Percentiles rank a stretch among this genome's conserved stretches.
These are phyloP conservation scores for Hedychridium roseum DNA, from an alignment of 2,888 invertebrate species.

Conservation along the genomic window DNA sequence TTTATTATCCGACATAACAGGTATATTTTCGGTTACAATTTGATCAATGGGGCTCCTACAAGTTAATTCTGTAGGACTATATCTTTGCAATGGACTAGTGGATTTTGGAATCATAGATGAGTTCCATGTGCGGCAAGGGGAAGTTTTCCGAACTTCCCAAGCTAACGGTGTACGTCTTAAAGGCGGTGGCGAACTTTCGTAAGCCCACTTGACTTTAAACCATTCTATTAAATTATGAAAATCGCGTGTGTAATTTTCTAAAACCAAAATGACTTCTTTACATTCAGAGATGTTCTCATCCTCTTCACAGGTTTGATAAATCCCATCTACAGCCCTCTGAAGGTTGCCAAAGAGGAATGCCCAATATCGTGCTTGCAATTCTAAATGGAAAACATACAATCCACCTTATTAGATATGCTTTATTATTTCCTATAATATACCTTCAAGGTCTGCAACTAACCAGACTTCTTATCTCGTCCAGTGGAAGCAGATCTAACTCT, in stretches of 20 bases:
- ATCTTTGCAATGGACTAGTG: conserved; percentile 63
- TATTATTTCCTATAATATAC: too few relatives aligned
- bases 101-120: conserved; percentile 47
- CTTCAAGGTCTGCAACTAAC: too few relatives aligned
- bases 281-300: conserved; percentile 95
- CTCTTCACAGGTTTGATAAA: conserved; percentile 94
- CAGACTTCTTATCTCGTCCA: conserved; percentile 84
- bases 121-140: conserved; percentile 58
- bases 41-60: conserved; percentile 59
- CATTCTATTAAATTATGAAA: conserved; percentile 94
- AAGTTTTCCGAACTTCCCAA: conserved; percentile 95
- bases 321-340: conserved; percentile 91
- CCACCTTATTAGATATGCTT: too few relatives aligned
- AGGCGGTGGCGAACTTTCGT: conserved; percentile 86
- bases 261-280: conserved; percentile 93
- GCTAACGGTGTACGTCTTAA: conserved; percentile 89
- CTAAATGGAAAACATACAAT: too few relatives aligned
- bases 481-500: conserved; percentile 85
- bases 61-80: conserved; percentile 48
- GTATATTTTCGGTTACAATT: conserved; percentile 58
- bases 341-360: conserved; percentile 93
- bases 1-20: conserved; percentile 33
- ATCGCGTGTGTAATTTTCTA: conserved; percentile 93
- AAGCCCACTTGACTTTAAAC: conserved; percentile 92
- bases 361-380: conserved; percentile 93